A percentile compares a stretch with the other conserved stretches of the same genome.
Evolutionary conservation across 2,888 invertebrate species (phyloP).

Genomic region (Formica aserva): DNA sequence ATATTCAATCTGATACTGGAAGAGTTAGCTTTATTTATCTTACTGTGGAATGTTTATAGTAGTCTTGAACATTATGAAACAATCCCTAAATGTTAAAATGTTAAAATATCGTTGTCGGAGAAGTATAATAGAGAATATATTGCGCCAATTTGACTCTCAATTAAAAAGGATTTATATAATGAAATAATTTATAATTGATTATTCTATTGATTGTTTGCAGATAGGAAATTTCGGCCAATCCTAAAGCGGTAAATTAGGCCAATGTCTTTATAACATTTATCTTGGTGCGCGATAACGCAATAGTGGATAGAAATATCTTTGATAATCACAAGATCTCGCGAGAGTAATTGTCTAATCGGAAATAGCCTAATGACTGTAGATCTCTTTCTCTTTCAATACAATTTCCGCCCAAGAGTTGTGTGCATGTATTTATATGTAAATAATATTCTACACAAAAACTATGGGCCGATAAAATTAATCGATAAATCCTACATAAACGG

Average conservation of each 20-base stretch:
- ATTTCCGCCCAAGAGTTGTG: constrained; percentile 60
- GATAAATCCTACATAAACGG: constrained; percentile 5
- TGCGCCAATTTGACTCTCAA: constrained; percentile 25
- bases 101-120: constrained; percentile 24
- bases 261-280: constrained; percentile 32
- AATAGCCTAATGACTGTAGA: constrained; percentile 70
- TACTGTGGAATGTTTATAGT: constrained; percentile 2
- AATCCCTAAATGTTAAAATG: constrained; percentile 18
- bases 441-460: constrained; percentile 73
- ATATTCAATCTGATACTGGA: constrained; percentile 13
- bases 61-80: constrained; percentile 1
- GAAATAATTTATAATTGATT: constrained; percentile 12
- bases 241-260: not conserved
- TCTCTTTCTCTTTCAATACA: constrained; percentile 39
- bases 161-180: not conserved
- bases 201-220: not conserved
- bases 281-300: constrained; percentile 23
- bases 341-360: constrained; percentile 60
- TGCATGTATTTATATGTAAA: constrained; percentile 82
- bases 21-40: constrained; percentile 31
- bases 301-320: constrained; percentile 31
- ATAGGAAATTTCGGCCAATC: not conserved
- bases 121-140: constrained; percentile 8
- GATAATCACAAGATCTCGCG: constrained; percentile 65
- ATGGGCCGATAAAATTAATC: constrained; percentile 62